Conservation (phyloP, 2,888 invertebrate species). For the Alviniconcha strummeri region DNA sequence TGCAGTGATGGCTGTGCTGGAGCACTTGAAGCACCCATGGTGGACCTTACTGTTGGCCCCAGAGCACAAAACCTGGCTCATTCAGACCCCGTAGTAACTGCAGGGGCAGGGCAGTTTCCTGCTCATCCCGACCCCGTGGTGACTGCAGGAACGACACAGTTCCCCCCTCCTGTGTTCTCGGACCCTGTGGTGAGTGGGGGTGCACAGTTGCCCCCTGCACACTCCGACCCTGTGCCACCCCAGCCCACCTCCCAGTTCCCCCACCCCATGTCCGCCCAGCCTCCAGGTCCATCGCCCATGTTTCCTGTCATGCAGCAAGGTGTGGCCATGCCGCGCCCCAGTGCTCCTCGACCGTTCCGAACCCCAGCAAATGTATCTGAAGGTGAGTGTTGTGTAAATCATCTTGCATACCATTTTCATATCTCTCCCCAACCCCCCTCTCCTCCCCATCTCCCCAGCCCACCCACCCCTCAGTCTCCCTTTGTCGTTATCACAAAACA, state of each 20-base stretch:
- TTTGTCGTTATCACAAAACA: too few species aligned
- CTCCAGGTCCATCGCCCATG: neutral
- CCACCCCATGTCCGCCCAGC: neutral
- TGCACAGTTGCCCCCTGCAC: neutral
- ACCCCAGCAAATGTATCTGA: neutral
- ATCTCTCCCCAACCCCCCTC: too few species aligned
- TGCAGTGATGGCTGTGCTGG: neutral
- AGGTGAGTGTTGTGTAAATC: neutral
- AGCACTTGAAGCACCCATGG: neutral
- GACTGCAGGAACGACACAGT: too few species aligned
- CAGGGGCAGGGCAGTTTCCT: too few species aligned
- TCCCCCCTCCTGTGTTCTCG: too few species aligned
- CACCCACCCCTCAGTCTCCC: too few species aligned
- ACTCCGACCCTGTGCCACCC: neutral
- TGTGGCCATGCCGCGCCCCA: neutral
- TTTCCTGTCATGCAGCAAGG: neutral
- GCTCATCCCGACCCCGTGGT: too few species aligned
- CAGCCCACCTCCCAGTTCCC: neutral
- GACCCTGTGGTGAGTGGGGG: too few species aligned
- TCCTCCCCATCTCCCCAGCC: too few species aligned
- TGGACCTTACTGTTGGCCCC: neutral
- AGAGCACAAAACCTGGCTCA: too few species aligned
- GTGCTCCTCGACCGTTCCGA: neutral
- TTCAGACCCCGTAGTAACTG: too few species aligned
- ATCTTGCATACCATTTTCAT: too few species aligned